phyloP scores from a whole-genome alignment of 2,888 invertebrate species.

The Alsophila aescularia region DNA sequence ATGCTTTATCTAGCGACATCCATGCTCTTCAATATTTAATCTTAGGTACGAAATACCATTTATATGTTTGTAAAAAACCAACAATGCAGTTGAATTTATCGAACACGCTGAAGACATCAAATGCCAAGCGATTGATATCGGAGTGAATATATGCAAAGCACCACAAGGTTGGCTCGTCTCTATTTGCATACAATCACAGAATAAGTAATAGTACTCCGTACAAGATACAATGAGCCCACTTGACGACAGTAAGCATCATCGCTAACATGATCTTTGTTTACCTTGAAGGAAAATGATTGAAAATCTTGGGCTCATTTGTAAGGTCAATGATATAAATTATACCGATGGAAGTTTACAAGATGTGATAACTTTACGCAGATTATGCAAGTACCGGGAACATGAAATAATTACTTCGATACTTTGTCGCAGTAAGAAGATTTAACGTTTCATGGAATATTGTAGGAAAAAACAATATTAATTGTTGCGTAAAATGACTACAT shows the following conservation, averaged over 20 bases:
- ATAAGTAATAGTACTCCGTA: too few relatives aligned
- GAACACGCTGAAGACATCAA: constrained; percentile 43
- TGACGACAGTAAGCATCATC: constrained; percentile 48
- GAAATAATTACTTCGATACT: too few relatives aligned
- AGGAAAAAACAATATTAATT: too few relatives aligned
- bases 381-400: not conserved
- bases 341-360: constrained; percentile 4
- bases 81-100: constrained; percentile 34
- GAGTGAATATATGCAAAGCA: constrained; percentile 57
- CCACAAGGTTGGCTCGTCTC: constrained; percentile 54
- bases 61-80: constrained; percentile 7
- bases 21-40: constrained; percentile 4
- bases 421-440: too few relatives aligned
- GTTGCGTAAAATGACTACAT: too few relatives aligned
- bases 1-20: too few relatives aligned
- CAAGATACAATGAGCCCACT: constrained; percentile 70
- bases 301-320: constrained; percentile 13
- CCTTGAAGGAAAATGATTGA: constrained; percentile 16
- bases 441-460: too few relatives aligned
- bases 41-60: not conserved
- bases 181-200: constrained; percentile 77
- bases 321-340: constrained; percentile 8
- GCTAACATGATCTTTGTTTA: constrained; percentile 29
- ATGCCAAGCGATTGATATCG: constrained; percentile 54
- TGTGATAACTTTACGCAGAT: constrained; percentile 2